Evolutionary conservation across 1,140 invertebrate species (phyloP), one percentile per base, ranked within the genome.

Genomic region (Linepithema humile): DNA sequence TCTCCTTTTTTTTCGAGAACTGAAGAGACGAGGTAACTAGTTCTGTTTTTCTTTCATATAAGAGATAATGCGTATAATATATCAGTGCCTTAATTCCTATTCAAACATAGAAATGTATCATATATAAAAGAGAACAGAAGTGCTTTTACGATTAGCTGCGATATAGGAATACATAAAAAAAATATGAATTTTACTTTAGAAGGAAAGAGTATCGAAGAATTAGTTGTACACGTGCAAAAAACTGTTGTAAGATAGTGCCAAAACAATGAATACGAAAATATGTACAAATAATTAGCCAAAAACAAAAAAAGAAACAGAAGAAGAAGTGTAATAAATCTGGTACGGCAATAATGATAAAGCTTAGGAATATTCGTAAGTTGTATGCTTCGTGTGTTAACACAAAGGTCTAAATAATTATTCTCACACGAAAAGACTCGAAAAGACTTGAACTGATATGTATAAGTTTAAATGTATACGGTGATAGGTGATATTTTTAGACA

Each of bases 201-300:
- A 82, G 53, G 48, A 83, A 86, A 88, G n/a, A n/a, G 65, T 86
- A 82, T 86, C 50, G 32, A 67, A 88, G 6, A 5, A 74, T 74
- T 69, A 82, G 35, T 50, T 80, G 26, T 82, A 75, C n/a, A n/a
- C 26, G 26, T 88, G 29, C n/a, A 84, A 77, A 72, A 45, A 80
- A 20, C 43, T 78, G 50, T 82, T 89, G 60, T 82, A 88, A 90
- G 72, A 90, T 69, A 78, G 87, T 91, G 90, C 90, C 90, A 91
- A 91, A 91, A 90, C 32, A 59, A 84, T 69, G 67, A 83, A 78
- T 72, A 82, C 82, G 38, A 64, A 84, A 89, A 82, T 84, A 80
- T 86, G 87, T 91, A 91, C 90, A 91, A 91, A 91, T 89, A 69
- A 69, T 83, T 86, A 91, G 75, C 90, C 74, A 91, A 88, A 90